These are phyloP conservation scores for Serripes groenlandicus DNA, from an alignment of 2,888 invertebrate species.

Conservation along the genomic window DNA sequence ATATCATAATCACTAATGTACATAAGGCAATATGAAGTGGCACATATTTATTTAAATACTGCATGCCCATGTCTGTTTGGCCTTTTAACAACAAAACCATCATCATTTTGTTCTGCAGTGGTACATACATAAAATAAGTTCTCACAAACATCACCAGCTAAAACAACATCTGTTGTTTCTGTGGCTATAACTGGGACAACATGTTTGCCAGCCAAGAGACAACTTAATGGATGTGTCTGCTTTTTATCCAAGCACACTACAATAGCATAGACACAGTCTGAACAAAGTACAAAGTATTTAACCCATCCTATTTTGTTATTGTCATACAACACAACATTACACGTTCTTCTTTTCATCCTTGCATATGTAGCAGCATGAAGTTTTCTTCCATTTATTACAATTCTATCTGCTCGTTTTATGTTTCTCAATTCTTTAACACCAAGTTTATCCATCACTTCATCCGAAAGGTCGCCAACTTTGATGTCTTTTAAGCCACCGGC, in stretches of 20 bases:
- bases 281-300: conserved; percentile 32
- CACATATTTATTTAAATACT: too few species aligned
- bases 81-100: not conserved
- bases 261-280: conserved; percentile 40
- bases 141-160: too few species aligned
- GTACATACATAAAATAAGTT: conserved; percentile 12
- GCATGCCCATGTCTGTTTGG: not conserved
- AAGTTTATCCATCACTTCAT: not conserved
- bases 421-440: not conserved
- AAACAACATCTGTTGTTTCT: too few species aligned
- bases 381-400: conserved; percentile 29
- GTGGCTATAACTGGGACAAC: conserved; percentile 10
- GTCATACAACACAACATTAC: conserved; percentile 33
- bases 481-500: conserved; percentile 14
- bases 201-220: conserved; percentile 35
- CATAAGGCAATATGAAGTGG: too few species aligned
- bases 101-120: not conserved
- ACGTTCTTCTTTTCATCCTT: conserved; percentile 37
- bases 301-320: conserved; percentile 25
- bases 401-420: conserved; percentile 21
- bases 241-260: conserved; percentile 14
- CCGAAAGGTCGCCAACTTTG: not conserved
- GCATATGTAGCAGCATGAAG: conserved; percentile 35
- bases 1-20: too few species aligned
- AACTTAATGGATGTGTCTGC: conserved; percentile 22